Evolutionary conservation across 2,113 vertebrate genomes (phyloP).

Genomic region (Pelobates fuscus): DNA sequence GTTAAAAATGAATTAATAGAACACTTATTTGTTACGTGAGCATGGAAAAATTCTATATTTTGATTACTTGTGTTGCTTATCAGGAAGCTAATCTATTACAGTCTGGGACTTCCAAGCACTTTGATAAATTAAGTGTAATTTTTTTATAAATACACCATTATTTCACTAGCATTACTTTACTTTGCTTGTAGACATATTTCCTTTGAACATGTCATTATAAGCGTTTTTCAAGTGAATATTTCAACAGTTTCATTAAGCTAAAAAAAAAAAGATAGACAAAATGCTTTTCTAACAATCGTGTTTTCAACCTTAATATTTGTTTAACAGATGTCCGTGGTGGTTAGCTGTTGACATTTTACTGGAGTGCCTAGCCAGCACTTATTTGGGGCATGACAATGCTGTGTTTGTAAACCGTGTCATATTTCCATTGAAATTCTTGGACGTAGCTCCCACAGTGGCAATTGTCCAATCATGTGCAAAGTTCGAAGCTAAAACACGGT

Average conservation of each 20-base stretch:
- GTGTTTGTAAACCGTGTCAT: slow-evolving; percentile 36
- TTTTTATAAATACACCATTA: neutral
- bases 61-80: too few relatives aligned
- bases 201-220: neutral
- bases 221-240: neutral
- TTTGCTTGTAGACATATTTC: neutral
- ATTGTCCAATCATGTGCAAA: slow-evolving; percentile 43
- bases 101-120: too few relatives aligned
- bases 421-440: slow-evolving; percentile 45
- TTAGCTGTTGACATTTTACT: slow-evolving; percentile 22
- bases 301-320: slow-evolving; percentile 28
- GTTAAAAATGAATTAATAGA: too few relatives aligned
- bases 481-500: slow-evolving; percentile 21
- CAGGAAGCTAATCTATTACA: too few relatives aligned
- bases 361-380: slow-evolving; percentile 41
- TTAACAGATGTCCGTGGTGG: slow-evolving; percentile 30
- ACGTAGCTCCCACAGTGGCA: slow-evolving; percentile 24
- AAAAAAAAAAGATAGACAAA: neutral
- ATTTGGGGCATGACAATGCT: slow-evolving; percentile 35
- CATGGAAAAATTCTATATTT: too few relatives aligned
- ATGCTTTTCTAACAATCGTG: slow-evolving; percentile 4
- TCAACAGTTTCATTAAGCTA: slow-evolving; percentile 15
- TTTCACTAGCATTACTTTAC: neutral
- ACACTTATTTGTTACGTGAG: too few relatives aligned
- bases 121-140: neutral